A percentile compares a stretch with the other conserved stretches of the same genome.
phyloP scores from a whole-genome alignment of 2,797 vertebrate species.

The Pipistrellus kuhlii region DNA sequence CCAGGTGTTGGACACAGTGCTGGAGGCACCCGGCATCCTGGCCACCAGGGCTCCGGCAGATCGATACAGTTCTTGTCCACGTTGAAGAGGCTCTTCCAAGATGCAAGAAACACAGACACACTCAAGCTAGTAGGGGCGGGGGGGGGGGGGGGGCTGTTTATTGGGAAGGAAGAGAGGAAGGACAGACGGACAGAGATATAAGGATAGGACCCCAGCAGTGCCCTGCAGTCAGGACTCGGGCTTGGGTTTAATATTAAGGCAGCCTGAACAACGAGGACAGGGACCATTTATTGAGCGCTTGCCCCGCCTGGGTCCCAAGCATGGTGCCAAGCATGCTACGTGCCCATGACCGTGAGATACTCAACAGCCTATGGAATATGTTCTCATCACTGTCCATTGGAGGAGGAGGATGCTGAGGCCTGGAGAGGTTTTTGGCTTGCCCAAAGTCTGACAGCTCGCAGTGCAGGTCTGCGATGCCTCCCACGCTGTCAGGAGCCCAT shows the following conservation, averaged over 20 bases:
- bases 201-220: background rate
- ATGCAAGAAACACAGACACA: background rate
- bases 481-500: background rate
- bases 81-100: background rate
- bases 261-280: background rate
- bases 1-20: background rate
- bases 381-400: background rate
- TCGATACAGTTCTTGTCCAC: background rate
- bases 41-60: background rate
- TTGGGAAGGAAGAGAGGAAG: background rate
- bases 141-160: no score
- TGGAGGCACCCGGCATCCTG: background rate
- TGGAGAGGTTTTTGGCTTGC: background rate
- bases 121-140: background rate
- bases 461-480: background rate
- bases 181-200: background rate
- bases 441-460: background rate
- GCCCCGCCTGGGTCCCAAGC: background rate
- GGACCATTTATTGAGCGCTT: rapidly evolving
- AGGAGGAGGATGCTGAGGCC: background rate
- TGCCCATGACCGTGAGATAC: rapidly evolving
- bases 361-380: background rate
- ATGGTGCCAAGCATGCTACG: background rate
- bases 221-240: background rate
- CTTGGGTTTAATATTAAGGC: background rate